These are phyloP conservation scores for Pseudomyrmex sp. DNA, from an alignment of 1,140 invertebrate genomes.

Conservation along the genomic window DNA sequence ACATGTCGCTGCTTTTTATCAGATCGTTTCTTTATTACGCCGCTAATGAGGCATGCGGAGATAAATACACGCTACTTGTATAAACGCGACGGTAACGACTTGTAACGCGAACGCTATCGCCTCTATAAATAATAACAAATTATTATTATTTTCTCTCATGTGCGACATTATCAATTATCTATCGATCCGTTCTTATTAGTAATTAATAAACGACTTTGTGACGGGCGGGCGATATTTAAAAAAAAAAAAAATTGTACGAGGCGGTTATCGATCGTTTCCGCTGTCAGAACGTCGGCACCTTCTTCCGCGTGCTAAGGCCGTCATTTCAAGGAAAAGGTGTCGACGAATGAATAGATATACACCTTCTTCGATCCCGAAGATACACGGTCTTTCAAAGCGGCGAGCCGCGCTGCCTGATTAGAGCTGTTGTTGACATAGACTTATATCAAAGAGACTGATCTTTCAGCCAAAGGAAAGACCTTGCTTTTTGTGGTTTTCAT, in stretches of 20 bases:
- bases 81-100: not conserved
- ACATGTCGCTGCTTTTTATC: not conserved
- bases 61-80: too few species aligned
- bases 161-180: not conserved
- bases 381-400: constrained; percentile 31
- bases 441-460: constrained; percentile 38
- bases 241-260: constrained; percentile 5
- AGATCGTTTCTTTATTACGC: not conserved
- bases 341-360: constrained; percentile 53
- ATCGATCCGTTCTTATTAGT: constrained; percentile 11
- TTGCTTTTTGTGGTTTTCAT: not conserved
- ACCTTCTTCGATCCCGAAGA: not conserved
- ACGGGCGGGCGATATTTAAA: constrained; percentile 12
- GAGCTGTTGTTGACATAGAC: constrained; percentile 45
- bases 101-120: not conserved
- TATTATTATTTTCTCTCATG: not conserved
- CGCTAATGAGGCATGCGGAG: not conserved
- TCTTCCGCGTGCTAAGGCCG: not conserved
- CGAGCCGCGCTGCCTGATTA: constrained; percentile 35
- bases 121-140: constrained; percentile 16
- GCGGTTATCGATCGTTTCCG: constrained; percentile 38
- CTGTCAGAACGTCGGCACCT: constrained; percentile 15
- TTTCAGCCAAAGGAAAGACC: not conserved
- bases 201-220: constrained; percentile 21
- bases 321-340: constrained; percentile 39